phyloP scores from a whole-genome alignment of 2,113 vertebrate genomes.

The Australoheros scitulus region DNA sequence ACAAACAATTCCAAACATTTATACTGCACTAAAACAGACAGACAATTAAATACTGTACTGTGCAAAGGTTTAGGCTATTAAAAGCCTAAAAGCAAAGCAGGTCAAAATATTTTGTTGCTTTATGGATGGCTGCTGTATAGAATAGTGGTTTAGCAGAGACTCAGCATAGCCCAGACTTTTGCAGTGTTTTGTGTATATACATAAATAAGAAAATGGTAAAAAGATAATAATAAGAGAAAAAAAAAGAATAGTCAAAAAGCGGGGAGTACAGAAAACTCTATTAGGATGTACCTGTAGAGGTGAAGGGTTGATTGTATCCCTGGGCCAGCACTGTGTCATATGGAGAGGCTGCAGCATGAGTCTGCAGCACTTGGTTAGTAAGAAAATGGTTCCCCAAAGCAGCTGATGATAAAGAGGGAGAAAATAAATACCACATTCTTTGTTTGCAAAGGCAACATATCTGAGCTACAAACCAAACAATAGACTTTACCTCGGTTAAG shows the following conservation, averaged over 20 bases:
- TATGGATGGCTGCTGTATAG: neutral
- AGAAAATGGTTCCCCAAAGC: conserved; percentile 92
- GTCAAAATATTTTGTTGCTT: neutral
- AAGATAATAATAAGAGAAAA: neutral
- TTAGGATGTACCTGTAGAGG: conserved; percentile 81
- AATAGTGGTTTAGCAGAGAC: neutral
- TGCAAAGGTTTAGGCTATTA: conserved; percentile 2
- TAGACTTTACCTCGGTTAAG: conserved; percentile 86
- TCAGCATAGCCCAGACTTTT: neutral
- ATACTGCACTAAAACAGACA: neutral
- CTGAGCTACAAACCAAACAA: neutral
- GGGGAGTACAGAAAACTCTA: neutral
- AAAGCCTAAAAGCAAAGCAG: neutral
- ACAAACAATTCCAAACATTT: neutral
- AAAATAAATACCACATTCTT: neutral
- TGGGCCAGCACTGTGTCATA: conserved; percentile 92
- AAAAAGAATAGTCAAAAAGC: neutral
- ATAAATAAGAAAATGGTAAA: neutral
- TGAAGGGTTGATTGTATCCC: conserved; percentile 89
- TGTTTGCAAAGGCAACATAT: neutral
- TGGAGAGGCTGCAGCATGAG: conserved; percentile 88
- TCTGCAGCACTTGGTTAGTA: conserved; percentile 90
- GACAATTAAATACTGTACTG: neutral
- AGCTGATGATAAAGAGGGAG: conserved; percentile 69
- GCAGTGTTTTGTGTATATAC: neutral